phyloP scores from a whole-genome alignment of 2,113 vertebrate genomes.

The Gobiocypris rarus region DNA sequence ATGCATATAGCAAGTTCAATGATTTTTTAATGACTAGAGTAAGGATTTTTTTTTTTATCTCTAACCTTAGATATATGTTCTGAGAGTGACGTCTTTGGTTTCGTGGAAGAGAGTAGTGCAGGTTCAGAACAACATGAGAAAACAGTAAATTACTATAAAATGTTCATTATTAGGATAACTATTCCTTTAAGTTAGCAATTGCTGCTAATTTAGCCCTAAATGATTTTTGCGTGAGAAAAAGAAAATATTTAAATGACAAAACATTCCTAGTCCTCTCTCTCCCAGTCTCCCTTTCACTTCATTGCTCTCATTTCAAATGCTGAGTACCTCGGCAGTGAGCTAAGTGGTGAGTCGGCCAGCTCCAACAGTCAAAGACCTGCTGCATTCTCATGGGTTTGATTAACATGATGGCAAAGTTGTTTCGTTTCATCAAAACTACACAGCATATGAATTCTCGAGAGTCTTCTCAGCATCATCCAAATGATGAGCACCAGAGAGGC shows the following conservation, averaged over 20 bases:
- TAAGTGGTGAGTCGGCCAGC: slow-evolving; percentile 58
- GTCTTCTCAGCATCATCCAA: slow-evolving; percentile 1
- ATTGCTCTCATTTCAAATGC: slow-evolving; percentile 49
- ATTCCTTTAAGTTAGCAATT: background rate
- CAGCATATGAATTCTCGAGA: background rate
- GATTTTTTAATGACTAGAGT: no score
- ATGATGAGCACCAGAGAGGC: background rate
- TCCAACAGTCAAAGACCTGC: slow-evolving; percentile 57
- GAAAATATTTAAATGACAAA: background rate
- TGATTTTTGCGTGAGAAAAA: background rate
- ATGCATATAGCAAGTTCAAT: background rate
- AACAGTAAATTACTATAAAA: background rate
- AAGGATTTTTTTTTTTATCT: no score
- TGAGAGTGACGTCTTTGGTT: no score
- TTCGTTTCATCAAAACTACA: slow-evolving; percentile 51
- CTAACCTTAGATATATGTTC: no score
- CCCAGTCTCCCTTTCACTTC: slow-evolving; percentile 36
- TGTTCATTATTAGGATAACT: background rate
- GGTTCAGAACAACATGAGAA: background rate
- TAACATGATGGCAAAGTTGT: slow-evolving; percentile 64
- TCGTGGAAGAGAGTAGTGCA: background rate
- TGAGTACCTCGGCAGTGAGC: slow-evolving; percentile 52
- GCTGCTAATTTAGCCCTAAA: background rate
- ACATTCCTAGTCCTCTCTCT: background rate
- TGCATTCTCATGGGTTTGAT: slow-evolving; percentile 56